phyloP scores from a whole-genome alignment of 2,113 vertebrate species.

The Gopherus flavomarginatus region DNA sequence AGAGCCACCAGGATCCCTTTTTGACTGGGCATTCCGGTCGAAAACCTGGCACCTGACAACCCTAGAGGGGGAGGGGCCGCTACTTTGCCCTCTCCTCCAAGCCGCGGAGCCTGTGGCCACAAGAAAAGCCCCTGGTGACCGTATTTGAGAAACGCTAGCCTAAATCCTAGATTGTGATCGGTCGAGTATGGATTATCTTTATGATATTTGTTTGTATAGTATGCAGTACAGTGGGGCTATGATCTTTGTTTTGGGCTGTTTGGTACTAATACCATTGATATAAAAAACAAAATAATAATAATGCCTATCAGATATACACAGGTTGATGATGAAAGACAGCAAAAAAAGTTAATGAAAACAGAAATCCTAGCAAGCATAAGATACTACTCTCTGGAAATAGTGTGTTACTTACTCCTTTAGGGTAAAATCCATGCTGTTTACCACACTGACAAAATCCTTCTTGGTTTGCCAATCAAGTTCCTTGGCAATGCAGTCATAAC shows the following conservation, averaged over 20 bases:
- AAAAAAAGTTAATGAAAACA: not conserved
- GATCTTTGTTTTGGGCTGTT: not conserved
- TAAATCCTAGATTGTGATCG: not conserved
- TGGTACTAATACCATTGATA: not conserved
- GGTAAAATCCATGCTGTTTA: not conserved
- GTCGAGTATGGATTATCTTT: not conserved
- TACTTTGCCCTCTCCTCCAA: too few relatives aligned
- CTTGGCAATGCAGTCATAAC: not conserved
- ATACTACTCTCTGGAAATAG: not conserved
- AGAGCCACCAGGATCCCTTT: too few relatives aligned
- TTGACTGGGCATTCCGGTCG: too few relatives aligned
- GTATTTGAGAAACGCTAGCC: too few relatives aligned
- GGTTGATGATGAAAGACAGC: not conserved
- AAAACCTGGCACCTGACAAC: too few relatives aligned
- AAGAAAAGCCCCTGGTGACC: too few relatives aligned
- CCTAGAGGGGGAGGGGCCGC: too few relatives aligned
- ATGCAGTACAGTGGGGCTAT: not conserved
- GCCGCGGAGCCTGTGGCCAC: too few relatives aligned
- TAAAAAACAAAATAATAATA: not conserved
- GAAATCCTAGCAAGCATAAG: not conserved
- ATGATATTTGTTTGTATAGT: not conserved
- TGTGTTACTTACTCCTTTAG: not conserved
- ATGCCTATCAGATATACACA: not conserved
- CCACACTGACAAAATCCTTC: not conserved
- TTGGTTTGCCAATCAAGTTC: not conserved